A percentile compares a stretch with the other conserved stretches of the same genome.
These are phyloP conservation scores for Erpetoichthys calabaricus DNA, from an alignment of 2,797 vertebrate species.

Conservation along the genomic window DNA sequence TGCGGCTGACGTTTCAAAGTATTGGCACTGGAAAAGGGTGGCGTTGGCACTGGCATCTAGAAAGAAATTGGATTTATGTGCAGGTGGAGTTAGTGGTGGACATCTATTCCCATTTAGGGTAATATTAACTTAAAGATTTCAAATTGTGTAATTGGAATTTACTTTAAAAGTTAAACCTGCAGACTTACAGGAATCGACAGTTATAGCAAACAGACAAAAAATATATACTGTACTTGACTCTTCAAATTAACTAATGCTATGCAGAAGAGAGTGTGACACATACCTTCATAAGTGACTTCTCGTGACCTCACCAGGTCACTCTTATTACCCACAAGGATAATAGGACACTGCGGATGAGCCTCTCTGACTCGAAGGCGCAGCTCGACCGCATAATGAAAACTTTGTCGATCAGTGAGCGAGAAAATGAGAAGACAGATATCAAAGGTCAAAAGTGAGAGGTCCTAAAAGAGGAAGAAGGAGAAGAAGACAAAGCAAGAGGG, in stretches of 20 bases:
- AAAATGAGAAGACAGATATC: slow-evolving; percentile 81
- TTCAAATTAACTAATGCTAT: too few species aligned
- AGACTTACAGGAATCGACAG: too few species aligned
- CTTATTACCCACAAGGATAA: slow-evolving; percentile 86
- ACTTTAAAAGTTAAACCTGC: too few species aligned
- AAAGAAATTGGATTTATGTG: slow-evolving; percentile 1
- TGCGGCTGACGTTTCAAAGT: slow-evolving; percentile 75
- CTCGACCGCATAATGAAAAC: slow-evolving; percentile 70
- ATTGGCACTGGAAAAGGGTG: slow-evolving; percentile 67
- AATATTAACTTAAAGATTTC: too few species aligned
- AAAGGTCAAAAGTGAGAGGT: slow-evolving; percentile 64
- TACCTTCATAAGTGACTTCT: slow-evolving; percentile 74
- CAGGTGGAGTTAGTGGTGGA: background rate
- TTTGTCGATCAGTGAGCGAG: slow-evolving; percentile 76
- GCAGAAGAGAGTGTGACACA: slow-evolving; percentile 7
- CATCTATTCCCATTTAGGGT: too few species aligned
- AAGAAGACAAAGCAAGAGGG: background rate
- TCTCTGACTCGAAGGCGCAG: slow-evolving; percentile 67
- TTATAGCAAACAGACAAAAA: too few species aligned
- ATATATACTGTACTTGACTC: background rate
- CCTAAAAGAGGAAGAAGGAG: slow-evolving; percentile 34
- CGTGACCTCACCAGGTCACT: slow-evolving; percentile 78
- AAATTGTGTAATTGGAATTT: too few species aligned
- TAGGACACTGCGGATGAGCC: slow-evolving; percentile 61
- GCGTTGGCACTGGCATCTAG: slow-evolving; percentile 72